Evolutionary conservation across 2,797 vertebrate species (phyloP), one percentile per base, ranked within the genome.

Genomic region (Parambassis ranga): DNA sequence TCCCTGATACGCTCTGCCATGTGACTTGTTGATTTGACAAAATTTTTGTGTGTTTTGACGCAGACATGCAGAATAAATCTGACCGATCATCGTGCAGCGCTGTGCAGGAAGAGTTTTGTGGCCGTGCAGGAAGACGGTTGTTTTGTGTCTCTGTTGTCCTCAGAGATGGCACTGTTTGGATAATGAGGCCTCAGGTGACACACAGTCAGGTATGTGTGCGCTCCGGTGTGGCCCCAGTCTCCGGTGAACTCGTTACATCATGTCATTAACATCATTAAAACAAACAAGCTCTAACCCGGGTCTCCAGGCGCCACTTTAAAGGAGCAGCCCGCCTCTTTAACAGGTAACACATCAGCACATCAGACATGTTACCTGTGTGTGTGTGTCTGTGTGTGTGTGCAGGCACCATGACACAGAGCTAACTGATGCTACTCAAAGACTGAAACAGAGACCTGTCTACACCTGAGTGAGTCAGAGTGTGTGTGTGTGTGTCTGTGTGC

Each of bases 131-230:
- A 51, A 65, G 61, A 58, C 2, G 0, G n/a, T 77, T 84, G 75
- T 82, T 83, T 73, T 77, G 69, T 60, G 47, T 65, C 19, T 48
- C 11, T 14, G 23, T 18, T 1, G 39, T 76, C 84, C 63, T 61
- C 3, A 7, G 80, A 74, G 81, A 81, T 20, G 0, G 1, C 2
- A 28, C 32, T 8, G 61, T 70, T 55, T 41, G 3, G 42, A 30
- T 88, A 90, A 90, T 85, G 77, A 90, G 72, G 75, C 43, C 86
- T 78, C 88, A 61, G 74, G 77, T 65, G 81, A 67, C 30, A 51
- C 44, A 37, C 15, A 20, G 8, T 4, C 10, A 8, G 30, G 47
- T 22, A 30, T 16, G 22, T 1, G 44, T 14, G 33, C 48, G 42
- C 46, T 24, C 35, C 26, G 59, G 23, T 33, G 48, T 52, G 51